Percentiles rank a stretch among this genome's conserved stretches.
Evolutionary conservation across 2,113 vertebrate species (phyloP).

Genomic region (Hoplias malabaricus): DNA sequence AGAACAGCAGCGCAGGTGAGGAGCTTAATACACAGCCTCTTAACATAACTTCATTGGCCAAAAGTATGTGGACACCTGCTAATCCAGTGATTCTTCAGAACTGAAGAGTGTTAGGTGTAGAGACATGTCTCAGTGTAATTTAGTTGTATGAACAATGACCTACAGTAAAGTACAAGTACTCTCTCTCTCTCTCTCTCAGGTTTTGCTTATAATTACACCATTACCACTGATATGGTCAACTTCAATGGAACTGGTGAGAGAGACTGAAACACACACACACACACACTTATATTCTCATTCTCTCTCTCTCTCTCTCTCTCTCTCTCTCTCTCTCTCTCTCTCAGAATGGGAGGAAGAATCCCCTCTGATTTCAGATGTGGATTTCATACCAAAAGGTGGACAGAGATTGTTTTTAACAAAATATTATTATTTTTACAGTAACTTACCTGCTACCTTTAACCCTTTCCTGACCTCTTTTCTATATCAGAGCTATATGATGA

Average conservation of each 20-base stretch:
- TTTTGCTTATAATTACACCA: conserved; percentile 22
- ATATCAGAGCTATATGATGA: conserved; percentile 10
- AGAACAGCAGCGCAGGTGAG: conserved; percentile 78
- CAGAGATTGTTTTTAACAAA: neutral
- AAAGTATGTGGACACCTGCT: no score
- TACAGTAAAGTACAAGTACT: neutral
- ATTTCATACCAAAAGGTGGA: neutral
- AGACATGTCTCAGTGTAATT: no score
- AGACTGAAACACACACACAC: neutral
- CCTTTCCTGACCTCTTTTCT: neutral
- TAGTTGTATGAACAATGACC: no score
- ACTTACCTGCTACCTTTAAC: neutral
- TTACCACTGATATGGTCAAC: neutral
- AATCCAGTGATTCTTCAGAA: no score
- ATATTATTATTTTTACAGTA: neutral
- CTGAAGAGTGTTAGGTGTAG: no score
- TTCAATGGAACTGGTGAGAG: conserved; percentile 34
- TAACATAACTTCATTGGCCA: no score
- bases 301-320: no score
- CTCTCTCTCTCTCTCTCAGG: conserved; percentile 13
- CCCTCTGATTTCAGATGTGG: neutral
- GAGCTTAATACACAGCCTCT: neutral
- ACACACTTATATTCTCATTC: neutral
- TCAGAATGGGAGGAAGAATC: conserved; percentile 26
- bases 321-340: neutral